Conservation (phyloP, 2,113 vertebrate genomes). For the Butorides virescens region DNA sequence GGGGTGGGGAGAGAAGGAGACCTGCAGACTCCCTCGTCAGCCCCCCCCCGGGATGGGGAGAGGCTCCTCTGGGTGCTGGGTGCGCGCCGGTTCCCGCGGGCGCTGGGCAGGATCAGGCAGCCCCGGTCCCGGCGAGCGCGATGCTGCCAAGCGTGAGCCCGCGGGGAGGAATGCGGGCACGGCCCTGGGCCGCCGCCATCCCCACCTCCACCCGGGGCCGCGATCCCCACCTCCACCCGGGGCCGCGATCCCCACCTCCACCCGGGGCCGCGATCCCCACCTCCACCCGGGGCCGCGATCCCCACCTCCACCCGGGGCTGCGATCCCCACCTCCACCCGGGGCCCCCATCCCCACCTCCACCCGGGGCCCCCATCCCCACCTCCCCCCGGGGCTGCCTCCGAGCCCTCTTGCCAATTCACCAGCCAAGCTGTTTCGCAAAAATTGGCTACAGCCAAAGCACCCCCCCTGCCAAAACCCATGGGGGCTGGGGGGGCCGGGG, state of each 20-base stretch:
- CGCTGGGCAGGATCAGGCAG: not conserved
- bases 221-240: too few species aligned
- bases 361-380: too few species aligned
- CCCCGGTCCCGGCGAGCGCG: not conserved
- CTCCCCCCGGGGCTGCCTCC: not conserved
- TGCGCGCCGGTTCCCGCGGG: rapidly evolving
- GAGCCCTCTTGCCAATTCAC: not conserved
- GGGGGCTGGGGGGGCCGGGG: too few species aligned
- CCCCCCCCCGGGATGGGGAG: not conserved
- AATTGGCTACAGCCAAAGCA: not conserved
- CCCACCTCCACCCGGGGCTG: too few species aligned
- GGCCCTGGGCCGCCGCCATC: not conserved
- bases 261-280: too few species aligned
- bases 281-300: too few species aligned
- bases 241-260: too few species aligned
- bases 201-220: not conserved
- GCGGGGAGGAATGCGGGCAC: not conserved
- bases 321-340: too few species aligned
- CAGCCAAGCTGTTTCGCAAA: not conserved
- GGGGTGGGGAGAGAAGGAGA: not conserved
- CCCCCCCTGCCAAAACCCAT: rapidly evolving
- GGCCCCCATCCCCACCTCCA: too few species aligned
- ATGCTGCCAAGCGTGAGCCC: not conserved
- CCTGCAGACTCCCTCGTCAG: rapidly evolving
- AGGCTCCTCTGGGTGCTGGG: too few species aligned